A percentile compares a stretch with the other conserved stretches of the same genome.
Conservation (phyloP, 2,888 invertebrate species). For the Noctuana brunneofusca region DNA sequence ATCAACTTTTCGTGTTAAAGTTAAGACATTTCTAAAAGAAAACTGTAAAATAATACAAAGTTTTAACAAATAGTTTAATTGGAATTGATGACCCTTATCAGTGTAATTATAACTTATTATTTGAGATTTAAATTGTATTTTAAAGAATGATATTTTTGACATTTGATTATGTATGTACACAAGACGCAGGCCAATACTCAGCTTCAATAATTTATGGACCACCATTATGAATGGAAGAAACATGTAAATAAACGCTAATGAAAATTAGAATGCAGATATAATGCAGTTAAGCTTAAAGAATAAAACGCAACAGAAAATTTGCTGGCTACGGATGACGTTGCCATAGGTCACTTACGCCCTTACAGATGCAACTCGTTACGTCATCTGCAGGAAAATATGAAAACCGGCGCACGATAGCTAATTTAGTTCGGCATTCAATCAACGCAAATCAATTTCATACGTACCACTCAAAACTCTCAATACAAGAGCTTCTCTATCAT, state of each 20-base stretch:
- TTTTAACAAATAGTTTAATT: background rate
- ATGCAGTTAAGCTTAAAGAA: conserved; percentile 3
- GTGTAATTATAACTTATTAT: no score
- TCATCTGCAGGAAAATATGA: conserved; percentile 27
- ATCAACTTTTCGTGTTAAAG: background rate
- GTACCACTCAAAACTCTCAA: conserved; percentile 15
- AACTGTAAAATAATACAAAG: no score
- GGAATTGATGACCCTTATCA: no score
- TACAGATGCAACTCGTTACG: conserved; percentile 21
- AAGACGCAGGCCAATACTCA: no score
- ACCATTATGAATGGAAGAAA: background rate
- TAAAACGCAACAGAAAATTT: conserved; percentile 11
- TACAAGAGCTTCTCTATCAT: conserved; percentile 18
- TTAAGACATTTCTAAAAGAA: background rate
- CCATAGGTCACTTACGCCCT: conserved; percentile 26
- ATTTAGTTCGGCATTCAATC: conserved; percentile 33
- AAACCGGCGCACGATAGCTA: conserved; percentile 36
- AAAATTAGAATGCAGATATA: background rate
- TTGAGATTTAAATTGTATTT: no score
- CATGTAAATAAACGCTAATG: no score
- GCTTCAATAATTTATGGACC: no score
- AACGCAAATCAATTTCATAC: conserved; percentile 23
- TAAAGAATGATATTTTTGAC: no score
- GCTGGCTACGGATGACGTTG: conserved; percentile 22
- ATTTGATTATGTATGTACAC: no score